phyloP scores from a whole-genome alignment of 2,113 vertebrate genomes.

The Rhinolophus ferrumequinum region DNA sequence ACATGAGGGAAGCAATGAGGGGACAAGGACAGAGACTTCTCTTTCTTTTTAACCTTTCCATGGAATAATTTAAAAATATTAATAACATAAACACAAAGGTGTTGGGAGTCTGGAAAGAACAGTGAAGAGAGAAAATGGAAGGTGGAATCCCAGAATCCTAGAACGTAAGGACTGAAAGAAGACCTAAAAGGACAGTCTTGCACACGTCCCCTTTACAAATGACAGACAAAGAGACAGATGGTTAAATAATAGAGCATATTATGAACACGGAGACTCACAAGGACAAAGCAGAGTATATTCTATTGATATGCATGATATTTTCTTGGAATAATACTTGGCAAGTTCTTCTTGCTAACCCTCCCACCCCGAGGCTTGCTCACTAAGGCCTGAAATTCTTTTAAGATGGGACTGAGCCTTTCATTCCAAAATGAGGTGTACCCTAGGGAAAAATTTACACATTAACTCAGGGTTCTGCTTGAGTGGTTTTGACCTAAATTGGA shows the following conservation, averaged over 20 bases:
- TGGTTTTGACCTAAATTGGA: slow-evolving; percentile 69
- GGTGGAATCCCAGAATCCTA: not conserved
- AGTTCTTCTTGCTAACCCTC: not conserved
- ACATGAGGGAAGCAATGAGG: not conserved
- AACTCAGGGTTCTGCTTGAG: slow-evolving; percentile 67
- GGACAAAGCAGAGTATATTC: not conserved
- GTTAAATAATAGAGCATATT: slow-evolving; percentile 4
- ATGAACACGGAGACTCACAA: not conserved
- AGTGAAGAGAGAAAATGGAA: not conserved
- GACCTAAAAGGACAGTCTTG: not conserved
- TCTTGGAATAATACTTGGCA: slow-evolving; percentile 59
- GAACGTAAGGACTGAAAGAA: not conserved
- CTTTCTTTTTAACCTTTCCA: not conserved
- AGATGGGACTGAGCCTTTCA: slow-evolving; percentile 41
- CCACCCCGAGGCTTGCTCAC: not conserved
- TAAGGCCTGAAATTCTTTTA: slow-evolving; percentile 50
- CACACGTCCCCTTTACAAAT: not conserved
- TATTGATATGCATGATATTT: slow-evolving; percentile 32
- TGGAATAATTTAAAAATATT: not conserved
- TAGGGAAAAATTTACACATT: slow-evolving; percentile 67
- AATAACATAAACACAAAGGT: not conserved
- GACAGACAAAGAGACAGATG: slow-evolving; percentile 32
- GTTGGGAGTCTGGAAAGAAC: not conserved
- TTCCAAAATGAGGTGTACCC: slow-evolving; percentile 61
- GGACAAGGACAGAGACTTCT: not conserved